A percentile compares a stretch with the other conserved stretches of the same genome.
These are phyloP conservation scores for Dendrolimus kikuchii DNA, from an alignment of 1,140 invertebrate species.

Conservation along the genomic window DNA sequence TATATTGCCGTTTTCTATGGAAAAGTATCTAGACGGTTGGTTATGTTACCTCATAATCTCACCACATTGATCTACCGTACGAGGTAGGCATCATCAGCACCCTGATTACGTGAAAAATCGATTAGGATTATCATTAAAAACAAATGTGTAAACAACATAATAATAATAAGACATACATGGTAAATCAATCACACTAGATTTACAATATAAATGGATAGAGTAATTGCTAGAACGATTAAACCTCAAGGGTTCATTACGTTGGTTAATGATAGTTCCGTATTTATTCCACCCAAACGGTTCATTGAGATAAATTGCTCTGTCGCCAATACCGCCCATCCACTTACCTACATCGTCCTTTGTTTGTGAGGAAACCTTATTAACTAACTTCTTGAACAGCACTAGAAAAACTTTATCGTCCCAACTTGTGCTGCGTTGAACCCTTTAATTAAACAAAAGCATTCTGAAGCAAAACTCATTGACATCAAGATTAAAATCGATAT, in stretches of 20 bases:
- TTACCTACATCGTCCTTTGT: constrained; percentile 18
- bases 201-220: too few species aligned
- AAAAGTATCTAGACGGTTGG: too few species aligned
- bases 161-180: too few species aligned
- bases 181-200: too few species aligned
- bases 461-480: constrained; percentile 18
- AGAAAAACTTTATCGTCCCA: constrained; percentile 22
- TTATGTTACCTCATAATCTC: too few species aligned
- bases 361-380: constrained; percentile 29
- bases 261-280: constrained; percentile 3
- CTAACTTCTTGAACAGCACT: constrained; percentile 30
- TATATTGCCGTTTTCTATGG: too few species aligned
- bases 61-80: too few species aligned
- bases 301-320: constrained; percentile 17
- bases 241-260: neutral
- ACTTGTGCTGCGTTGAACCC: constrained; percentile 1
- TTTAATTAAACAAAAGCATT: constrained; percentile 30
- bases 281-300: constrained; percentile 17
- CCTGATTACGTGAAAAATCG: too few species aligned
- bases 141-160: too few species aligned
- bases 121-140: too few species aligned
- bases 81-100: too few species aligned
- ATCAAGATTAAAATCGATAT: constrained; percentile 20
- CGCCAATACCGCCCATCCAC: constrained; percentile 8
- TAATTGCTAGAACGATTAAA: too few species aligned